A percentile compares a stretch with the other conserved stretches of the same genome.
Evolutionary conservation across 1,140 invertebrate species (phyloP).

Genomic region (Eupeodes corollae): DNA sequence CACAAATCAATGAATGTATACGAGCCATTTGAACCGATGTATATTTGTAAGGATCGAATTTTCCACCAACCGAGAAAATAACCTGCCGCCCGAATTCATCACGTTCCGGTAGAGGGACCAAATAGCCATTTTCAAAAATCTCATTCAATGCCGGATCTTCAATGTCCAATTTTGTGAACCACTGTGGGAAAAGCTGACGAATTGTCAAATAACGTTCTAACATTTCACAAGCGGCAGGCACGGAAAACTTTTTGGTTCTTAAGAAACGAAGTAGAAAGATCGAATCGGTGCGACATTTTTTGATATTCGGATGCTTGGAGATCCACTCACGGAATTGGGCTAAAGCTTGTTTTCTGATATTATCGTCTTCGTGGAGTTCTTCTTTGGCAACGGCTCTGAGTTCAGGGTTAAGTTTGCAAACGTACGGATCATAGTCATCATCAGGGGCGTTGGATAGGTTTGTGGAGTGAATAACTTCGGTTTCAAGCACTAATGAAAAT

Average conservation of each 20-base stretch:
- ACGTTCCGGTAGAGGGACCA: constrained; percentile 62
- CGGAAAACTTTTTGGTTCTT: constrained; percentile 73
- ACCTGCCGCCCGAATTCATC: constrained; percentile 62
- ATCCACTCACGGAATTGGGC: constrained; percentile 66
- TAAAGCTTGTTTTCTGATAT: constrained; percentile 53
- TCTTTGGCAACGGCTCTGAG: constrained; percentile 47
- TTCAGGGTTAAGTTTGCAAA: constrained; percentile 19
- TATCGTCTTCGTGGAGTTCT: constrained; percentile 62
- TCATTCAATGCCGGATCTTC: constrained; percentile 57
- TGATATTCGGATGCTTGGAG: constrained; percentile 60
- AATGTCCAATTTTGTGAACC: constrained; percentile 68
- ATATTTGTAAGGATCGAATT: constrained; percentile 60
- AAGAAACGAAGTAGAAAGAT: constrained; percentile 73
- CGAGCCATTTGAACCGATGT: constrained; percentile 65
- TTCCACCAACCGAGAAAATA: constrained; percentile 60
- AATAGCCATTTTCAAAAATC: constrained; percentile 69
- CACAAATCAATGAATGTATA: constrained; percentile 62
- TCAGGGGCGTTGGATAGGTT: constrained; percentile 16
- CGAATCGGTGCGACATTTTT: constrained; percentile 60
- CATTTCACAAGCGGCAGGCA: constrained; percentile 73
- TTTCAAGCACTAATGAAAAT: constrained; percentile 38
- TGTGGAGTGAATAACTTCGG: constrained; percentile 26
- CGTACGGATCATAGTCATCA: constrained; percentile 27
- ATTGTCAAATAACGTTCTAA: constrained; percentile 74
- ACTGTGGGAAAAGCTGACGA: constrained; percentile 65